Conservation (phyloP, 2,113 vertebrate species). For the Pandion haliaetus region DNA sequence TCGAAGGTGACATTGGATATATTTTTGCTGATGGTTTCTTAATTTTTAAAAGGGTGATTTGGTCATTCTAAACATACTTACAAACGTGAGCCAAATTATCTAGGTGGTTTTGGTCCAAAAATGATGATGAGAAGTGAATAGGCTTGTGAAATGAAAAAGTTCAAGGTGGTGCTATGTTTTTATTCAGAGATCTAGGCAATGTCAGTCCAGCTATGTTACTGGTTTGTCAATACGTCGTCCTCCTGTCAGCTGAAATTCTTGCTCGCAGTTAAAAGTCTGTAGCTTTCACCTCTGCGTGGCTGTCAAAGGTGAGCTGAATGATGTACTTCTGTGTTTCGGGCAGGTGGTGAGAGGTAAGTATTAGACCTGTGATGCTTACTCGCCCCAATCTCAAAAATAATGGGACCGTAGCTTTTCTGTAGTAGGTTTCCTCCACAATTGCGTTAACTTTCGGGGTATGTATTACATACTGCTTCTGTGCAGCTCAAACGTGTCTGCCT, state of each 20-base stretch:
- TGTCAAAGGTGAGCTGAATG: background rate
- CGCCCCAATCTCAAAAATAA: background rate
- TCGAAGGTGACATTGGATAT: background rate
- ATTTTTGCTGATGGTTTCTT: background rate
- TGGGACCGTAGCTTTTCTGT: background rate
- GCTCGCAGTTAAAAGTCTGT: background rate
- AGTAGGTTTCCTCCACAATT: background rate
- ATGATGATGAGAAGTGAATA: background rate
- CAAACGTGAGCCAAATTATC: background rate
- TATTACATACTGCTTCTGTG: background rate
- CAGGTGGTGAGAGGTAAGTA: background rate
- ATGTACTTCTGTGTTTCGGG: background rate
- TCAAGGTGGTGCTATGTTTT: background rate
- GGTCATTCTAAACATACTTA: background rate
- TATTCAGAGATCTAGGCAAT: background rate
- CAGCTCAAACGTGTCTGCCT: background rate
- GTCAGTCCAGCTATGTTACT: background rate
- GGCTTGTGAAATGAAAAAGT: background rate
- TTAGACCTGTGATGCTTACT: background rate
- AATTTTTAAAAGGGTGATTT: background rate
- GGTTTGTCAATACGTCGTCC: background rate
- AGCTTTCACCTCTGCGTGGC: background rate
- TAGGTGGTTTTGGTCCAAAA: background rate
- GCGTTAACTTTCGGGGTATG: accelerated
- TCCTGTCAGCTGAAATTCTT: background rate